These are phyloP conservation scores for Oryzias celebensis DNA, from an alignment of 2,113 vertebrate genomes.

Conservation along the genomic window DNA sequence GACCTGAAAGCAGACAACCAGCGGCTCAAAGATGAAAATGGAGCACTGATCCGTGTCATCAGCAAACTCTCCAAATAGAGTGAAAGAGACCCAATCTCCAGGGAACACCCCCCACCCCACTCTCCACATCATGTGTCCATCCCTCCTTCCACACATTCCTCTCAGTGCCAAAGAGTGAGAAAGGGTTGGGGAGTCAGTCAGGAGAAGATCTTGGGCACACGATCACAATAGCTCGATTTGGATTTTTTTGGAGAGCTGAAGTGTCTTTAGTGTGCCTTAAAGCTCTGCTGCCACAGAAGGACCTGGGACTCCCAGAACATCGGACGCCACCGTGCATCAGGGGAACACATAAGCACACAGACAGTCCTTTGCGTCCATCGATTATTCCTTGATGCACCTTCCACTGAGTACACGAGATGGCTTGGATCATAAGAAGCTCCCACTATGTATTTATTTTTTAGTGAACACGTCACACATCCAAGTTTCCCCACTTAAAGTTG, in stretches of 20 bases:
- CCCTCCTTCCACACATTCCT: constrained; percentile 63
- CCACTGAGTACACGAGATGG: constrained; percentile 54
- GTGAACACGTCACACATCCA: constrained; percentile 60
- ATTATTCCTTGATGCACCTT: constrained; percentile 58
- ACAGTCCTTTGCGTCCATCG: constrained; percentile 59
- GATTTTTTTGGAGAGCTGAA: constrained; percentile 58
- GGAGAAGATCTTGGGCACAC: constrained; percentile 50
- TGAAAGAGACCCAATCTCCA: constrained; percentile 45
- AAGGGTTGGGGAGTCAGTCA: constrained; percentile 24
- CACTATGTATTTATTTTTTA: constrained; percentile 66
- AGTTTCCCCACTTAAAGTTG: constrained; percentile 43
- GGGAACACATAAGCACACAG: constrained; percentile 37
- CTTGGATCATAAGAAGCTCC: constrained; percentile 55
- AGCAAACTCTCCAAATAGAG: constrained; percentile 98
- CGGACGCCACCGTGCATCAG: constrained; percentile 15
- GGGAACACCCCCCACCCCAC: constrained; percentile 42
- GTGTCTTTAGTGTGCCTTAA: constrained; percentile 62
- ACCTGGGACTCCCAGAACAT: constrained; percentile 35
- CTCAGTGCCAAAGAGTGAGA: constrained; percentile 76
- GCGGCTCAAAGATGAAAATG: constrained; percentile 97
- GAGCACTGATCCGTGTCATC: constrained; percentile 97
- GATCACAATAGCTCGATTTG: constrained; percentile 51
- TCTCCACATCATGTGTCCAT: constrained; percentile 29
- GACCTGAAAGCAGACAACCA: constrained; percentile 97
- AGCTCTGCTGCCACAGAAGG: constrained; percentile 39